Base-by-base conservation (phyloP, 2,888 invertebrate genomes). In the Apamea monoglypha region DNA sequence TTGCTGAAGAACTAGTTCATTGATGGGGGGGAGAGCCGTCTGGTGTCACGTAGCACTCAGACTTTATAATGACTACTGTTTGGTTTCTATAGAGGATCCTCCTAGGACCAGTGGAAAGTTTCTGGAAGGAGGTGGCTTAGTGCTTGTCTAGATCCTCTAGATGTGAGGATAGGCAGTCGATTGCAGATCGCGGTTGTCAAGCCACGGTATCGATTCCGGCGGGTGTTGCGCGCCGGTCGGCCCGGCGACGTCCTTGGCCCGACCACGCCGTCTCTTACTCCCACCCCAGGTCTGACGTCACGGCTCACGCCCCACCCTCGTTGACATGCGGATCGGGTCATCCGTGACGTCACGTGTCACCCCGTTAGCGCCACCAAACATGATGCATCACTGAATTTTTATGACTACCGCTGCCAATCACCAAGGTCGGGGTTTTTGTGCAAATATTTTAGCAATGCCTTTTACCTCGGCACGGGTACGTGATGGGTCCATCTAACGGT, bases 161-260 rank as follows among this genome's bases (percentile, higher is more conserved):
- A 80, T 82, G 16, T 78, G 80, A 81, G 56, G 81, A 80, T 82
- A 83, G 78, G 81, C 80, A 74, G 86, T 81, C 87, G 86, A 89
- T 89, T 92, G 92, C 92, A 93, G 91, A 93, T 92, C 92, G 92
- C 89, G 90, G 92, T 92, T 91, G 93, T 91, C 90, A 91, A 87
- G 92, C 88, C 80, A 84, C 83, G 86, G 90, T 96, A 96, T 96
- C 94, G 96, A 96, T 96, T 96, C 91, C 90, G 91, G 89, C 91
- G 93, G 94, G 93, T 96, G 96, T 96, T 94, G 94, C 95, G 95
- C 94, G 94, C 91, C 94, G 92, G 96, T 96, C 96, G 96, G 95
- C 96, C 94, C 92, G 96, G 96, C 94, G 96, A 96, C 96, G 96
- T 94, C 96, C 96, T 96, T 96, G 96, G 96, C 95, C 95, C 93